Base-by-base conservation (phyloP, 2,797 vertebrate genomes). In the Sebastes reedi region DNA sequence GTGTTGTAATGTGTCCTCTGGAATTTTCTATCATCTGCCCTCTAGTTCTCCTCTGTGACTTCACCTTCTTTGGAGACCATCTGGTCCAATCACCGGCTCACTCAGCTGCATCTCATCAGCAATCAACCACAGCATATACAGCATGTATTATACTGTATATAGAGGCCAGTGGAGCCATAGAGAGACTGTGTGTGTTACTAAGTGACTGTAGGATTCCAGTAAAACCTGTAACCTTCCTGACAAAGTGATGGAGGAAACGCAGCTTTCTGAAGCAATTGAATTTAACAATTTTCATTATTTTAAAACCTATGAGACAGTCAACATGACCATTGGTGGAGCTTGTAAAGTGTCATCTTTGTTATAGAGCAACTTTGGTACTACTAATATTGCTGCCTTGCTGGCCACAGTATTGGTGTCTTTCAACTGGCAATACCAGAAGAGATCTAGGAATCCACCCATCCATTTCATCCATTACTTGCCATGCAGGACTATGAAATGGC, bases 31-130 rank as follows among this genome's bases (percentile, higher is more conserved):
- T 16, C n/a, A 50, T 65, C 18, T 81, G 60, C 29, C 29, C 60
- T 60, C 61, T 29, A 4, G 20, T 12, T 42, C 22, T 55, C 55
- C 67, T 54, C 69, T 18, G 22, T 20, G 25, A 12, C 13, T 46
- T 69, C 5, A 69, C 32, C 46, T 55, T 67, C 39, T 54, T 24
- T 54, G 11, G 34, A 69, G 46, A 68, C 50, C 50, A 77, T 68
- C 46, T 77, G 75, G 50, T 74, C 70, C 59, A 52, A 60, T 70
- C 66, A 42, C 3, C 39, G 14, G 70, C 29, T 73, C 56, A 34
- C 3, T 34, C 75, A 50, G 22, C 64, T 68, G 50, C 58, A 29
- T 56, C 75, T 36, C 24, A 72, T 78, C 58, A 67, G 42, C 62
- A 56, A 50, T 58, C 64, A 77, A 8, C 30, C 55, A 3, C 72